A percentile compares a stretch with the other conserved stretches of the same genome.
Evolutionary conservation across 2,797 vertebrate species (phyloP).

Genomic region (Jordanella pulchra): DNA sequence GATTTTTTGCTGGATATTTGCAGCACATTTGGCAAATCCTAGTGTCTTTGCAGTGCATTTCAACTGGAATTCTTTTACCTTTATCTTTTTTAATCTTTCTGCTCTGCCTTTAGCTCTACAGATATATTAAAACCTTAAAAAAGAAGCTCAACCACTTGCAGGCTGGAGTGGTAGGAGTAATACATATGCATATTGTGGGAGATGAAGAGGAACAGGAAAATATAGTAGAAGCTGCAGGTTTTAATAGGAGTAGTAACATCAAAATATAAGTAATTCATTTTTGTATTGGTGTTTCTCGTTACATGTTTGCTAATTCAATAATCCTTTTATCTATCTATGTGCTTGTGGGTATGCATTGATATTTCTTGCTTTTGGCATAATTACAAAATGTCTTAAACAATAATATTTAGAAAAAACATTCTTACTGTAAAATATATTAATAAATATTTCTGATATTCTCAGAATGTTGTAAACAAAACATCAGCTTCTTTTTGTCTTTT

Average conservation of each 20-base stretch:
- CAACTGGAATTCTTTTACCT: background rate
- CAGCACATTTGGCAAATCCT: background rate
- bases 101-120: background rate
- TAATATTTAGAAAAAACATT: background rate
- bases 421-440: background rate
- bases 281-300: background rate
- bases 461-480: background rate
- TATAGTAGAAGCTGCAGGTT: background rate
- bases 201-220: background rate
- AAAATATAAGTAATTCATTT: background rate
- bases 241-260: background rate
- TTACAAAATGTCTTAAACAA: background rate
- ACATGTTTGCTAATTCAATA: background rate
- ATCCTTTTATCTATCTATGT: background rate
- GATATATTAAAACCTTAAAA: background rate
- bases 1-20: background rate
- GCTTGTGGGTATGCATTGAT: background rate
- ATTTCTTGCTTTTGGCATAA: background rate
- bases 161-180: too few relatives aligned
- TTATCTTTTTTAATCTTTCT: too few relatives aligned
- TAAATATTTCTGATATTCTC: background rate
- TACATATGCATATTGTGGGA: background rate
- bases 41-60: background rate
- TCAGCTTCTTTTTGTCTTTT: background rate
- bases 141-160: background rate